phyloP scores from a whole-genome alignment of 2,113 vertebrate genomes.

The Pangasianodon gigas region DNA sequence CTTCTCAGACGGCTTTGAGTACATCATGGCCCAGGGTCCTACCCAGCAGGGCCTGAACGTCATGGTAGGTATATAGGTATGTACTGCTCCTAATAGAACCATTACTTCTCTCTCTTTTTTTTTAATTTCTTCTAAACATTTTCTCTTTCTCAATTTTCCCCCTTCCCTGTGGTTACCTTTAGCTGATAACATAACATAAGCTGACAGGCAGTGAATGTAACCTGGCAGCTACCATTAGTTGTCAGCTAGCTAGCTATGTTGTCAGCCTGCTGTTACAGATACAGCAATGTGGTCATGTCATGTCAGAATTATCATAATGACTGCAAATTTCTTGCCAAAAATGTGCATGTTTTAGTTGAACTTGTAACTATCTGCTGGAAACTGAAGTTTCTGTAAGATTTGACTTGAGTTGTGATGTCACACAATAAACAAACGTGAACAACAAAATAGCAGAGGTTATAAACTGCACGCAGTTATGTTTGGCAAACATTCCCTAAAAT shows the following conservation, averaged over 20 bases:
- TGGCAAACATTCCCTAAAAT: background rate
- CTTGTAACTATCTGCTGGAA: background rate
- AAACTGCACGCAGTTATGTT: background rate
- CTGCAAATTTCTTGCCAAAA: background rate
- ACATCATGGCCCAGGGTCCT: constrained; percentile 86
- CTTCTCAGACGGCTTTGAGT: constrained; percentile 83
- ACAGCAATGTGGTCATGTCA: background rate
- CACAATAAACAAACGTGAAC: background rate
- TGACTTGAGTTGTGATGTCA: background rate
- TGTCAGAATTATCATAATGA: background rate
- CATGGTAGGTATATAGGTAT: constrained; percentile 76
- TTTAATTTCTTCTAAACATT: background rate
- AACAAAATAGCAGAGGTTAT: background rate
- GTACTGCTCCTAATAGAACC: constrained; percentile 32
- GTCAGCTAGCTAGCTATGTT: background rate
- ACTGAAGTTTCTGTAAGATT: background rate
- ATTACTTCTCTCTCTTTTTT: background rate
- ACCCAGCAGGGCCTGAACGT: constrained; percentile 84
- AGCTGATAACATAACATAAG: background rate
- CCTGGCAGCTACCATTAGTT: background rate
- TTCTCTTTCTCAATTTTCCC: background rate
- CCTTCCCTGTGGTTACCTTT: background rate
- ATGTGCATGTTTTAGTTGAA: background rate
- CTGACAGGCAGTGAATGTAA: background rate
- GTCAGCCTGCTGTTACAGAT: background rate